Evolutionary conservation across 1,140 invertebrate genomes (phyloP).

Genomic region (Drosophila simulans): DNA sequence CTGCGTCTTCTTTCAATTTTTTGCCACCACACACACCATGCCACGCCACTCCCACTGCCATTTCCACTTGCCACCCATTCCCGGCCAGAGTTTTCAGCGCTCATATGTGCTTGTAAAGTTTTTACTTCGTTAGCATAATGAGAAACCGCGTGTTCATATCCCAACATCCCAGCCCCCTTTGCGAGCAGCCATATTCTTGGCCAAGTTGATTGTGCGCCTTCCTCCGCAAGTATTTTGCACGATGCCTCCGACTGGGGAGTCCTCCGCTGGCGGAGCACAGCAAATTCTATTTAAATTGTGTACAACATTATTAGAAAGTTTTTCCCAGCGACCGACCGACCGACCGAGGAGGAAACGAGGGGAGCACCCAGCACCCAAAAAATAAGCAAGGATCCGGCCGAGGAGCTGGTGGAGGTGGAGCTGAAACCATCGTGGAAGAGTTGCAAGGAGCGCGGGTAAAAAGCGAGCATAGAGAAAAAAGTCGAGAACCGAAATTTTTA

Average conservation of each 20-base stretch:
- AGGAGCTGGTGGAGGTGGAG: not conserved
- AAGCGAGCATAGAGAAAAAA: slow-evolving; percentile 68
- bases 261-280: slow-evolving; percentile 28
- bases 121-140: slow-evolving; percentile 84
- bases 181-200: slow-evolving; percentile 54
- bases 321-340: slow-evolving; percentile 41
- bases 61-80: not conserved
- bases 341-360: not conserved
- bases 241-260: slow-evolving; percentile 1
- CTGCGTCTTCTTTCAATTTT: slow-evolving; percentile 66
- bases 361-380: slow-evolving; percentile 10
- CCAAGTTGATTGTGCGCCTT: slow-evolving; percentile 71
- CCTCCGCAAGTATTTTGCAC: slow-evolving; percentile 70
- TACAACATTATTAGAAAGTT: slow-evolving; percentile 84
- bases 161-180: slow-evolving; percentile 28
- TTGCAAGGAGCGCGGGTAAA: slow-evolving; percentile 58
- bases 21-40: slow-evolving; percentile 20
- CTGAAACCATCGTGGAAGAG: slow-evolving; percentile 39
- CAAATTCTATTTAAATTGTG: slow-evolving; percentile 84
- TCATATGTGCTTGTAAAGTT: slow-evolving; percentile 83
- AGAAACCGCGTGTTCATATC: slow-evolving; percentile 83
- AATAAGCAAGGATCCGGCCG: slow-evolving; percentile 12
- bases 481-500: slow-evolving; percentile 82
- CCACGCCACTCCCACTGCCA: slow-evolving; percentile 18
- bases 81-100: slow-evolving; percentile 34